Evolutionary conservation across 2,113 vertebrate genomes (phyloP), one percentile per base, ranked within the genome.

Genomic region (Aramus guarauna): DNA sequence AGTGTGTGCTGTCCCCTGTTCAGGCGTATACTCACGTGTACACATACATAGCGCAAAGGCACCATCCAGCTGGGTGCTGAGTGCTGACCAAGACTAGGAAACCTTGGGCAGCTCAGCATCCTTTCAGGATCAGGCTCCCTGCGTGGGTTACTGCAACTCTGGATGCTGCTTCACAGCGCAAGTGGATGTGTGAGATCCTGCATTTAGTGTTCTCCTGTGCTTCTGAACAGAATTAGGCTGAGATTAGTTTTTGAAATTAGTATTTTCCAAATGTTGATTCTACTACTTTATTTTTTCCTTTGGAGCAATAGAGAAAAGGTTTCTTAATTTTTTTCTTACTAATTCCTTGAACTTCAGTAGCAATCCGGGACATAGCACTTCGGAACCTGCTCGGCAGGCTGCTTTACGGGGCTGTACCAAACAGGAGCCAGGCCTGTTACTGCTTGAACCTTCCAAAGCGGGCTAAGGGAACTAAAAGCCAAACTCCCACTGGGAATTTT

Each of bases 1-100:
- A 11, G 43, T 4, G 8, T 69, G 59, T 66, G 56, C 39, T 48
- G 48, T 36, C 30, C 64, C 47, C 6, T 15, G 3, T 24, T 37
- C 34, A 6, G 59, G 50, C 5, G 1, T 4, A 6, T 16, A 15
- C 5, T 1, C 5, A 10, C 2, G 0, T 45, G 37, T 15, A 8
- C 21, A 7, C 3, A 3, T 27, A 5, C 8, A 1, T 9, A 37
- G 53, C 6, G 45, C 39, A 5, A 24, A 62, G 55, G 63, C 60
- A 60, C 34, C 62, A 13, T 69, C 47, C n/a, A 21, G 55, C 55
- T 39, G 34, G 62, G 71, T 62, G 78, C 63, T 62, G 71, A 68
- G 63, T 21, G 1, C 52, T 22, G 29, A 3, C 39, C 13, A 6
- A 23, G 64, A 3, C 2, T 7, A 48, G 41, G 39, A 56, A 17